Evolutionary conservation across 1,140 invertebrate genomes (phyloP).

Genomic region (Hydropsyche tenuis): DNA sequence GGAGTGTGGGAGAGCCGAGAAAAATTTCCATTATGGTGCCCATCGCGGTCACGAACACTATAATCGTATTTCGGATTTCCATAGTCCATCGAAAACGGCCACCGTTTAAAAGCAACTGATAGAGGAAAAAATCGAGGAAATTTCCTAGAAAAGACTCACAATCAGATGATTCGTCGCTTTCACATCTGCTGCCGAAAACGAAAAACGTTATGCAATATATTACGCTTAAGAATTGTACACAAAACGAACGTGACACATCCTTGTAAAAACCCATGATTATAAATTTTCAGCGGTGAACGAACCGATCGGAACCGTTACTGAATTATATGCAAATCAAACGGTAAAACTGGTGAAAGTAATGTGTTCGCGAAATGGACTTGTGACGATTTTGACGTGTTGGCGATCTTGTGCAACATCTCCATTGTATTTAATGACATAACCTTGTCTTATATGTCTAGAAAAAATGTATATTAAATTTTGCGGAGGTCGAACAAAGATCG

Average conservation of each 20-base stretch:
- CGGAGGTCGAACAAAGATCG: too few species aligned
- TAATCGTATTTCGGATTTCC: background rate
- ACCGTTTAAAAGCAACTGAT: too few species aligned
- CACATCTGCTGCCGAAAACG: background rate
- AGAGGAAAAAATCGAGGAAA: too few species aligned
- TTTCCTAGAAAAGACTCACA: too few species aligned
- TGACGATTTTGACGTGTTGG: background rate
- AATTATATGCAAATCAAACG: slow-evolving; percentile 10
- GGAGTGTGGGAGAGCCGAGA: slow-evolving; percentile 25
- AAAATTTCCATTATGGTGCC: slow-evolving; percentile 25
- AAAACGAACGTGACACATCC: background rate
- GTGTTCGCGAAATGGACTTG: background rate
- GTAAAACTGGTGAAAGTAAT: background rate
- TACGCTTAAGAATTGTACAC: background rate
- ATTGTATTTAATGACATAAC: too few species aligned
- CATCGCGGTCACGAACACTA: slow-evolving; percentile 20
- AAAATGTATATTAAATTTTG: too few species aligned
- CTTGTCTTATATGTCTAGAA: too few species aligned
- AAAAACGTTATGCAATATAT: background rate
- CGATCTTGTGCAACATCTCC: too few species aligned
- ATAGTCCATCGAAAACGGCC: background rate
- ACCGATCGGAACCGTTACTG: slow-evolving; percentile 9
- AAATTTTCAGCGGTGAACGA: background rate
- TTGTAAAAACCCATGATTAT: slow-evolving; percentile 1
- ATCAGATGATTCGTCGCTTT: too few species aligned